A percentile compares a stretch with the other conserved stretches of the same genome.
Conservation (phyloP, 1,140 invertebrate genomes). For the Oncopodura yosiiana region DNA sequence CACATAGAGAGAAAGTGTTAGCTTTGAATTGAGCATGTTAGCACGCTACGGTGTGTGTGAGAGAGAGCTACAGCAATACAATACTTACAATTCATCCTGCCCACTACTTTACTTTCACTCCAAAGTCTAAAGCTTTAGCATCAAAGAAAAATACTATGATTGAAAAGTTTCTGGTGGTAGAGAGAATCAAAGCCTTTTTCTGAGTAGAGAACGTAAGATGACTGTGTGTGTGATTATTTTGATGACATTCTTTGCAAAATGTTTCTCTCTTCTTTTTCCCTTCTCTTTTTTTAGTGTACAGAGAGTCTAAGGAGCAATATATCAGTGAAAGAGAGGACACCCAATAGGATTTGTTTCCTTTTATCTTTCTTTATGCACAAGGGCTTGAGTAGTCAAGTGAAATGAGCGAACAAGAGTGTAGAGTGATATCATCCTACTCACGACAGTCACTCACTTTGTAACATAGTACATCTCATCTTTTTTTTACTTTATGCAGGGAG, state of each 20-base stretch:
- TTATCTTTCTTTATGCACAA: conserved; percentile 29
- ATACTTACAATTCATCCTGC: not conserved
- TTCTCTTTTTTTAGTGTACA: conserved; percentile 6
- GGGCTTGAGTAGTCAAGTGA: too few relatives aligned
- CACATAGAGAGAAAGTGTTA: too few relatives aligned
- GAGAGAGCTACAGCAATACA: not conserved
- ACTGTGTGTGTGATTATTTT: conserved; percentile 35
- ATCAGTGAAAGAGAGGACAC: not conserved
- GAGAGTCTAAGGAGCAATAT: not conserved
- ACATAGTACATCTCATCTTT: too few relatives aligned
- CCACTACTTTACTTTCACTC: not conserved
- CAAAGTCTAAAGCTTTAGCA: conserved; percentile 2
- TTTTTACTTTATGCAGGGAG: too few relatives aligned
- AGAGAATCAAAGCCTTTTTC: conserved; percentile 21
- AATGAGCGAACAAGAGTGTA: conserved; percentile 10
- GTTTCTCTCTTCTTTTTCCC: not conserved
- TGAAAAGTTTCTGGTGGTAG: conserved; percentile 26
- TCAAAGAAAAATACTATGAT: conserved; percentile 26
- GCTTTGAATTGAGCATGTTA: too few relatives aligned
- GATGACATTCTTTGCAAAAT: conserved; percentile 31
- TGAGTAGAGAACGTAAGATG: too few relatives aligned
- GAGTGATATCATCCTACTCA: too few relatives aligned
- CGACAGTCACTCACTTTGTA: too few relatives aligned
- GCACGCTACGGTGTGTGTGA: not conserved
- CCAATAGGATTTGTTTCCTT: conserved; percentile 29